Evolutionary conservation across 2,113 vertebrate species (phyloP), one percentile per base, ranked within the genome.

Genomic region (Myotis lucifugus): DNA sequence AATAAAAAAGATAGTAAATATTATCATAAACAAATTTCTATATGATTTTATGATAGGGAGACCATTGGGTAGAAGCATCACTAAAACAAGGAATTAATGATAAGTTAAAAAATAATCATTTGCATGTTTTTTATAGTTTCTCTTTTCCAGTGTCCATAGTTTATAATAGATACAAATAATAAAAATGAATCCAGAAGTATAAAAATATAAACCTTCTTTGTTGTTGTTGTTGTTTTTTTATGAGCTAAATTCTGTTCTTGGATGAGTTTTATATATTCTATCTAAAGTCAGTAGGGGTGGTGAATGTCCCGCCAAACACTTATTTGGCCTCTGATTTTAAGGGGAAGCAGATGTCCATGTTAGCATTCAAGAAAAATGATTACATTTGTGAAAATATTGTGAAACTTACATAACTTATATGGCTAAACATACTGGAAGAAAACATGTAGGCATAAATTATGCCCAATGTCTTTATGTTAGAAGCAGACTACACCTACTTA

Each of bases 231-330:
- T 34, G 70, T 93, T 93, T 93, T 96, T 87, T 93, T 25, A 32
- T 69, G 48, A 95, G 59, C 23, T 94, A 64, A 88, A 90, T 94
- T 85, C 34, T 72, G 0, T 82, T 91, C 48, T 96, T 96, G 92
- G 94, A 94, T 91, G 73, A 94, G 46, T 72, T 96, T 89, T 92
- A 52, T 59, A 88, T 88, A 77, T 84, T 82, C 90, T 29, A 48
- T 87, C 27, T 81, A 27, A 40, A 93, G 84, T 96, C 79, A 85
- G 92, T 92, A 88, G 88, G 94, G 79, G 90, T 95, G 81, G 89
- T 82, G 46, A 84, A 64, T 85, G 54, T 17, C 89, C 19, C 93
- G 96, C 87, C 96, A 97, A 97, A 93, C 66, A 74, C 48, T 93
- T 70, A 48, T 15, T 88, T 96, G 76, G 92, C 89, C 92, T 94